Evolutionary conservation across 1,140 invertebrate species (phyloP).

Genomic region (Drosophila ficusphila): DNA sequence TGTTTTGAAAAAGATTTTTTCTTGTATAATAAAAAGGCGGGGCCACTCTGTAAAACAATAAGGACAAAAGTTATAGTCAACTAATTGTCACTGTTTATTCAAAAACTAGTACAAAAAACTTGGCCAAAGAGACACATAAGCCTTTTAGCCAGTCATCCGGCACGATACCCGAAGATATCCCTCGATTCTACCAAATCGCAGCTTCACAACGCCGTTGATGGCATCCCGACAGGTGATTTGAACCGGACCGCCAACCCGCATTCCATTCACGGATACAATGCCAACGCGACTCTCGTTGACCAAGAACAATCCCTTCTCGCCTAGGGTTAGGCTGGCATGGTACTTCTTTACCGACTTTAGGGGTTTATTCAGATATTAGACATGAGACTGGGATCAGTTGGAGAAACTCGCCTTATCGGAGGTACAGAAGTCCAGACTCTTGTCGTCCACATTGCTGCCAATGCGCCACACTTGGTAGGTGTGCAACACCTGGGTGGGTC

Average conservation of each 20-base stretch:
- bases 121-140: not conserved
- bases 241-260: constrained; percentile 23
- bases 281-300: constrained; percentile 45
- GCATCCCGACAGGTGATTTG: constrained; percentile 32
- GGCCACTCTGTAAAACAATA: too few relatives aligned
- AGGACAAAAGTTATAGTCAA: too few relatives aligned
- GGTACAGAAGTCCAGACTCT: constrained; percentile 15
- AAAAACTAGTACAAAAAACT: too few relatives aligned
- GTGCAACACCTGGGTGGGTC: constrained; percentile 29
- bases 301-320: constrained; percentile 32
- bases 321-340: constrained; percentile 38
- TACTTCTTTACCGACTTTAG: constrained; percentile 22
- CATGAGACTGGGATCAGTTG: too few relatives aligned
- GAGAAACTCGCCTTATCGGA: constrained; percentile 37
- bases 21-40: too few relatives aligned
- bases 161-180: constrained; percentile 31
- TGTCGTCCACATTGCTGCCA: constrained; percentile 34
- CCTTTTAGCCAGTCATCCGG: constrained; percentile 13
- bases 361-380: too few relatives aligned
- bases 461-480: constrained; percentile 48
- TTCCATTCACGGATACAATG: constrained; percentile 25
- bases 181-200: constrained; percentile 28
- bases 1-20: too few relatives aligned
- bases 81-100: too few relatives aligned
- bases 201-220: constrained; percentile 23